Conservation (phyloP, 2,888 invertebrate genomes). For the Lasioglossum villosulum region DNA sequence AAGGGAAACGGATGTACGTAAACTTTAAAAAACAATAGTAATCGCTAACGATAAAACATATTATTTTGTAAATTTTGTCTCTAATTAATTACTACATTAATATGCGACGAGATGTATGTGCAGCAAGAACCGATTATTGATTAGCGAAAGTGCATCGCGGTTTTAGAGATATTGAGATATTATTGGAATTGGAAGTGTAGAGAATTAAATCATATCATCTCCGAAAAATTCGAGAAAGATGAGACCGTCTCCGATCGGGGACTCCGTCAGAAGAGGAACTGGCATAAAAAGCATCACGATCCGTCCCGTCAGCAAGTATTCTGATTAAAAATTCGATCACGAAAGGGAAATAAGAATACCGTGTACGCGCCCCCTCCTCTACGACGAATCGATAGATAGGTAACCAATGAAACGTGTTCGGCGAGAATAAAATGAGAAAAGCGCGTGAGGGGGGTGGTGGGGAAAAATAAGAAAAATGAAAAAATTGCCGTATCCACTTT, state of each 20-base stretch:
- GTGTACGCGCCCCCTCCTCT: neutral
- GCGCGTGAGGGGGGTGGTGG: neutral
- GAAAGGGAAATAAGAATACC: constrained; percentile 10
- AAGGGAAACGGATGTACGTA: too few species aligned
- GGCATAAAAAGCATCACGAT: neutral
- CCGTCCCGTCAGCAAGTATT: neutral
- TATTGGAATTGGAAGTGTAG: neutral
- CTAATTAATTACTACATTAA: neutral
- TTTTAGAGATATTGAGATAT: neutral
- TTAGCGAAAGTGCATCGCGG: neutral
- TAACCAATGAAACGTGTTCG: constrained; percentile 1
- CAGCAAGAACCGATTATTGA: neutral
- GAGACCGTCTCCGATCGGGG: neutral
- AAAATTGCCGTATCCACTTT: neutral
- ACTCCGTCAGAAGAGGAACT: neutral
- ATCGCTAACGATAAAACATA: too few species aligned
- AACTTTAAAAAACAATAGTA: neutral
- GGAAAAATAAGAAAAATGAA: neutral
- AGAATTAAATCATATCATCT: neutral
- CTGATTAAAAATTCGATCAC: constrained; percentile 6
- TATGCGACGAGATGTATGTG: neutral
- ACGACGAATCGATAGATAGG: neutral
- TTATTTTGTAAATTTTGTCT: neutral
- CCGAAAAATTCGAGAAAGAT: neutral
- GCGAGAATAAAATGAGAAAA: neutral